A percentile compares a stretch with the other conserved stretches of the same genome.
These are phyloP conservation scores for Dioctria linearis DNA, from an alignment of 2,888 invertebrate species.

Conservation along the genomic window DNA sequence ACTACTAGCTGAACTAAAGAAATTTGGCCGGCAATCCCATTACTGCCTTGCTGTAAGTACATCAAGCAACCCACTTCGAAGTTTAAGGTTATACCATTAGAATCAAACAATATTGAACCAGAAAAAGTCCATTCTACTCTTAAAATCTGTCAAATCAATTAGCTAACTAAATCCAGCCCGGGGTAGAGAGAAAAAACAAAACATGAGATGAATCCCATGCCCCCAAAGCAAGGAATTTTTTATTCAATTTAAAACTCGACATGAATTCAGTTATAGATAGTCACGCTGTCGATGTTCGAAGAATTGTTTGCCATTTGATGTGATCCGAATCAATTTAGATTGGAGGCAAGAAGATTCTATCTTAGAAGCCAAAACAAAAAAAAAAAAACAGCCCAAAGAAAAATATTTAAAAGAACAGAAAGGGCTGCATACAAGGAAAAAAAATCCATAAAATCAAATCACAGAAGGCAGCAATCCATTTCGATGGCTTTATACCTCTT, in stretches of 20 bases:
- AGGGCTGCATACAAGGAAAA: not conserved
- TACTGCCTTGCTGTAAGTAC: too few species aligned
- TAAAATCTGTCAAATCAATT: not conserved
- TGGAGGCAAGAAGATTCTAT: not conserved
- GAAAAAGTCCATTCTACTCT: not conserved
- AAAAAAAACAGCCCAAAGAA: not conserved
- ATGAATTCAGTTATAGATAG: conserved; percentile 20
- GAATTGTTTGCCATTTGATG: conserved; percentile 21
- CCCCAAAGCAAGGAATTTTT: not conserved
- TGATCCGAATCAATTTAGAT: conserved; percentile 33
- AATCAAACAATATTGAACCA: too few species aligned
- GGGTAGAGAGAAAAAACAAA: not conserved
- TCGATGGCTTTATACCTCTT: not conserved
- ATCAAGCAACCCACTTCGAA: too few species aligned
- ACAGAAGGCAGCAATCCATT: conserved; percentile 1
- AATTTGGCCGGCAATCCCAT: too few species aligned
- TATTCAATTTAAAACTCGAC: conserved; percentile 2
- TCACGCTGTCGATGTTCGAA: conserved; percentile 8
- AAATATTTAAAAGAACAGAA: conserved; percentile 7
- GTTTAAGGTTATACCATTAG: too few species aligned
- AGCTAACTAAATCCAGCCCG: not conserved
- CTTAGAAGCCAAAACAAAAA: not conserved
- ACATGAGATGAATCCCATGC: not conserved
- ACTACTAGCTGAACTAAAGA: too few species aligned
- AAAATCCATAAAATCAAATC: conserved; percentile 28